These are phyloP conservation scores for Oreochromis grahami DNA, from an alignment of 2,797 vertebrate species.

Conservation along the genomic window DNA sequence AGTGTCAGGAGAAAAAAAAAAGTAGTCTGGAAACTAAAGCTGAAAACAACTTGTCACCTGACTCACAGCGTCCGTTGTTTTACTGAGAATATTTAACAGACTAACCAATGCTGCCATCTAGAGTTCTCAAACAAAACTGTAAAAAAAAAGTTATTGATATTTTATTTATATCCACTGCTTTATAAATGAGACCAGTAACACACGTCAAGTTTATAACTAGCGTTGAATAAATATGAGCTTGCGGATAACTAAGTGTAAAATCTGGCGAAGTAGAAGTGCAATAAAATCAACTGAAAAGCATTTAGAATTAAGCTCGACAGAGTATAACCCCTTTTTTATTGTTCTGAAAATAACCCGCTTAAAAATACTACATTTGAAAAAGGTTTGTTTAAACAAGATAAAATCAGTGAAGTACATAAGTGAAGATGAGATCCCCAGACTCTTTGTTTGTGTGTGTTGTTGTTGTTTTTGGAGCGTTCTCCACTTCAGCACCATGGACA, in stretches of 20 bases:
- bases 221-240: neutral
- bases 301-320: neutral
- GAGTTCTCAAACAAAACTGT: constrained; percentile 31
- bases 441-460: neutral
- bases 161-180: neutral
- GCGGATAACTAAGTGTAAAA: neutral
- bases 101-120: constrained; percentile 72
- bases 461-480: neutral
- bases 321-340: neutral
- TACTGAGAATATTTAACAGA: neutral
- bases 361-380: neutral
- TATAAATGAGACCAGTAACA: neutral
- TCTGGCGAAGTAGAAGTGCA: neutral
- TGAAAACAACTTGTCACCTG: neutral
- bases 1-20: neutral
- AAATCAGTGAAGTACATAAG: neutral
- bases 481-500: constrained; percentile 76
- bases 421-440: neutral
- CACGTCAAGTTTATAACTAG: neutral
- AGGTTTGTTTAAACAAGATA: neutral
- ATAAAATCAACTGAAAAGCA: neutral
- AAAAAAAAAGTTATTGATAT: neutral
- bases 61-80: neutral
- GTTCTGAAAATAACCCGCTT: fast-evolving
- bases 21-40: neutral